Percentiles rank a stretch among this genome's conserved stretches.
These are phyloP conservation scores for Nylanderia fulva DNA, from an alignment of 1,140 invertebrate species.

Conservation along the genomic window DNA sequence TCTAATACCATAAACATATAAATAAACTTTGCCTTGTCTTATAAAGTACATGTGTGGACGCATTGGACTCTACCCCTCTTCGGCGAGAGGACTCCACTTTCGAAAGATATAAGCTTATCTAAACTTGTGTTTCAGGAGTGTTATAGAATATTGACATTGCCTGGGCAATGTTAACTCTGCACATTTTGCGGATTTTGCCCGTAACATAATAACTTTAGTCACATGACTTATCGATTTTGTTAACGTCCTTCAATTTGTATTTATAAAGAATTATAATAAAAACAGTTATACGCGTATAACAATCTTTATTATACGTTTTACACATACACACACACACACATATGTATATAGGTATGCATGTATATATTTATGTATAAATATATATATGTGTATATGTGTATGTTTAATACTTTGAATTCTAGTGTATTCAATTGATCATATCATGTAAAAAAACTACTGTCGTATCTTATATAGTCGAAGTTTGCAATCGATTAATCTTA, in stretches of 20 bases:
- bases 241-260: constrained; percentile 64
- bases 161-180: no score
- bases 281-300: constrained; percentile 37
- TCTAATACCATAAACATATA: no score
- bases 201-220: background rate
- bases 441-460: constrained; percentile 58
- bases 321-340: background rate
- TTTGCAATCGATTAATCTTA: background rate
- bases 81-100: no score
- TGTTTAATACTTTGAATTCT: constrained; percentile 19
- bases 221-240: constrained; percentile 28
- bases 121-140: no score
- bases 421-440: constrained; percentile 26
- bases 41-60: no score
- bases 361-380: background rate
- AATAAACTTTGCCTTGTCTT: no score
- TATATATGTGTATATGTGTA: background rate
- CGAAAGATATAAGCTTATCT: no score
- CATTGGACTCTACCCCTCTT: no score
- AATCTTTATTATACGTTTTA: background rate
- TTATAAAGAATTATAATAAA: constrained; percentile 72
- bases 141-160: no score
- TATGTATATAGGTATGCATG: background rate
- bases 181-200: no score
- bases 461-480: constrained; percentile 1